A percentile compares a stretch with the other conserved stretches of the same genome.
phyloP scores from a whole-genome alignment of 1,140 invertebrate species.

The Drosophila simulans region DNA sequence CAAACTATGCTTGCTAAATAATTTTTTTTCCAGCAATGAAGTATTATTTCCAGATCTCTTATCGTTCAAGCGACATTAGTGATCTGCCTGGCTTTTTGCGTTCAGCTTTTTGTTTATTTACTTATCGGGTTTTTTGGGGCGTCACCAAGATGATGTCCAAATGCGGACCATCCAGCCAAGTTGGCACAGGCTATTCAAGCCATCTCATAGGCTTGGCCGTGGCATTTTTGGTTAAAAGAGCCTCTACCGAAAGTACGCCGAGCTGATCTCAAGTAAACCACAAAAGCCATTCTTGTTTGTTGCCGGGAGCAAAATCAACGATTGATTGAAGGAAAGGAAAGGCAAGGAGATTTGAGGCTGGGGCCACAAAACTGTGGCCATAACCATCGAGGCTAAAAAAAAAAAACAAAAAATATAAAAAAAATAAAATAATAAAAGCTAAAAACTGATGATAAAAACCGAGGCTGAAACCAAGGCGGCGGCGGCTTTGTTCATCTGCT shows the following conservation, averaged over 20 bases:
- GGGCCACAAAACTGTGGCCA: neutral
- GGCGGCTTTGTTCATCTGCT: constrained; percentile 75
- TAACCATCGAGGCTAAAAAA: neutral
- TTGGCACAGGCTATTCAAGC: constrained; percentile 15
- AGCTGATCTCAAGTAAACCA: constrained; percentile 27
- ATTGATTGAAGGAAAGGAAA: constrained; percentile 72
- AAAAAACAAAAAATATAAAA: neutral
- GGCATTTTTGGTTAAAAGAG: constrained; percentile 44
- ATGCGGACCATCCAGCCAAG: constrained; percentile 26
- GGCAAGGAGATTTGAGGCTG: constrained; percentile 7
- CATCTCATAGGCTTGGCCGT: constrained; percentile 38
- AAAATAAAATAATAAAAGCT: neutral
- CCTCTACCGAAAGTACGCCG: constrained; percentile 16
- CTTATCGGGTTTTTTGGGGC: constrained; percentile 41
- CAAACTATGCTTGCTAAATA: constrained; percentile 1
- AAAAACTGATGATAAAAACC: constrained; percentile 2
- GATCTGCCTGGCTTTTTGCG: constrained; percentile 2
- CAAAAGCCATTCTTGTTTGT: constrained; percentile 65
- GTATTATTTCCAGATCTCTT: neutral
- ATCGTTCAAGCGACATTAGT: constrained; percentile 13
- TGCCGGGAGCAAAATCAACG: constrained; percentile 73
- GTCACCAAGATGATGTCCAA: constrained; percentile 61
- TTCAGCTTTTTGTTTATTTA: constrained; percentile 8
- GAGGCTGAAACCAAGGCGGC: constrained; percentile 22
- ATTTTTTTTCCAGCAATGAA: neutral